Evolutionary conservation across 2,888 invertebrate species (phyloP).

Genomic region (Cantharis rustica): DNA sequence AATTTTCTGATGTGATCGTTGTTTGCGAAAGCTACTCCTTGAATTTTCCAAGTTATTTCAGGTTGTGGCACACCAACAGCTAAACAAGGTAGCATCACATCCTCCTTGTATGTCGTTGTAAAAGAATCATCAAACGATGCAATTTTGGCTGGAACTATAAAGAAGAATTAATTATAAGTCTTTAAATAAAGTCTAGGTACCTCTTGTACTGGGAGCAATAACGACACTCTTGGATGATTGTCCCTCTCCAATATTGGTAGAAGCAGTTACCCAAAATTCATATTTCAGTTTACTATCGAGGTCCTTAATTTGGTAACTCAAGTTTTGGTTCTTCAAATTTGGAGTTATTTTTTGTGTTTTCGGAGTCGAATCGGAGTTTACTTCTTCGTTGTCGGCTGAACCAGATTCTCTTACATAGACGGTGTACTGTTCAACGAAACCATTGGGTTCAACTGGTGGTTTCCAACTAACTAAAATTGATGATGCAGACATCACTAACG

Average conservation of each 20-base stretch:
- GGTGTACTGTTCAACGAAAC: slow-evolving; percentile 90
- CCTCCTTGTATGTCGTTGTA: slow-evolving; percentile 89
- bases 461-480: slow-evolving; percentile 94
- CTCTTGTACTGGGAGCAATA: slow-evolving; percentile 81
- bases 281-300: slow-evolving; percentile 82
- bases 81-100: slow-evolving; percentile 87
- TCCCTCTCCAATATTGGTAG: slow-evolving; percentile 93
- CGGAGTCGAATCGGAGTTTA: slow-evolving; percentile 66
- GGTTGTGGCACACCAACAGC: slow-evolving; percentile 92
- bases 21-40: slow-evolving; percentile 76
- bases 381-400: slow-evolving; percentile 42
- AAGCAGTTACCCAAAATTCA: slow-evolving; percentile 94
- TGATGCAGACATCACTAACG: slow-evolving; percentile 88
- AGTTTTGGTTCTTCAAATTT: slow-evolving; percentile 65
- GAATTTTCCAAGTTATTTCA: slow-evolving; percentile 87
- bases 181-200: slow-evolving; percentile 53
- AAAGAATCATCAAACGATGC: slow-evolving; percentile 95
- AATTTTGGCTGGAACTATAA: slow-evolving; percentile 87
- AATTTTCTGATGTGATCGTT: slow-evolving; percentile 83
- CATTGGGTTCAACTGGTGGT: slow-evolving; percentile 90
- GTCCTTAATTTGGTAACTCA: slow-evolving; percentile 86
- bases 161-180: slow-evolving; percentile 9
- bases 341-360: slow-evolving; percentile 79
- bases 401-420: slow-evolving; percentile 80
- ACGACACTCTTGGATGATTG: slow-evolving; percentile 86